A percentile compares a stretch with the other conserved stretches of the same genome.
Evolutionary conservation across 2,888 invertebrate species (phyloP).

Genomic region (Apotomis betuletana): DNA sequence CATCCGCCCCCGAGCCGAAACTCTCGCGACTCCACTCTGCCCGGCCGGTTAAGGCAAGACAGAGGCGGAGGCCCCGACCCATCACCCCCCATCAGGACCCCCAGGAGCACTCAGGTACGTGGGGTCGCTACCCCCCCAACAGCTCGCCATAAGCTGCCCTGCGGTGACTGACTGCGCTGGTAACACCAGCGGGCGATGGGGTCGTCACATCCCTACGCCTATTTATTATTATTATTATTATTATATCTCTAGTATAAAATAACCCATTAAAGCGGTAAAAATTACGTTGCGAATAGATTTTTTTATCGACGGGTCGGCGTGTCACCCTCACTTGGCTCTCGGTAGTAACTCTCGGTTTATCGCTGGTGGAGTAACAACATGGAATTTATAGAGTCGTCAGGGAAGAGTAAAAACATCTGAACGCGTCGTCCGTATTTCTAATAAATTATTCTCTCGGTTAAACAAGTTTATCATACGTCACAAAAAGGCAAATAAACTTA

Average conservation of each 20-base stretch:
- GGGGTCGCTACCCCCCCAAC: no score
- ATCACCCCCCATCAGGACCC: no score
- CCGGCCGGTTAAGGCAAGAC: no score
- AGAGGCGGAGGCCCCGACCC: no score
- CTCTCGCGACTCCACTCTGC: no score
- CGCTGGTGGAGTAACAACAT: conserved; percentile 54
- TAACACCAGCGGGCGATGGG: no score
- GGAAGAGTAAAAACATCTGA: conserved; percentile 50
- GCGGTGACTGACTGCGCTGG: no score
- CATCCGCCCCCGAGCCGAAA: no score
- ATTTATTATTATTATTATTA: no score
- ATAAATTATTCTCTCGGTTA: conserved; percentile 32
- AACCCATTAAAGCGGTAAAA: conserved; percentile 58
- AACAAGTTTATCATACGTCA: conserved; percentile 9
- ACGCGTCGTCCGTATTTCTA: conserved; percentile 45
- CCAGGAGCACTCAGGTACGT: no score
- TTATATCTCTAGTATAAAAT: conserved; percentile 47
- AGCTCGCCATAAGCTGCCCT: no score
- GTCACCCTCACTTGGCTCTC: conserved; percentile 47
- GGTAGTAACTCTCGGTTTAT: conserved; percentile 57
- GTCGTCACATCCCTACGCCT: no score
- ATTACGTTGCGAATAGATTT: conserved; percentile 56
- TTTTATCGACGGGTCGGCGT: conserved; percentile 56
- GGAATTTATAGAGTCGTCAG: conserved; percentile 59
- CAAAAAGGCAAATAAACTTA: conserved; percentile 4